Conservation (phyloP, 2,113 vertebrate genomes). For the Eublepharis macularius region DNA sequence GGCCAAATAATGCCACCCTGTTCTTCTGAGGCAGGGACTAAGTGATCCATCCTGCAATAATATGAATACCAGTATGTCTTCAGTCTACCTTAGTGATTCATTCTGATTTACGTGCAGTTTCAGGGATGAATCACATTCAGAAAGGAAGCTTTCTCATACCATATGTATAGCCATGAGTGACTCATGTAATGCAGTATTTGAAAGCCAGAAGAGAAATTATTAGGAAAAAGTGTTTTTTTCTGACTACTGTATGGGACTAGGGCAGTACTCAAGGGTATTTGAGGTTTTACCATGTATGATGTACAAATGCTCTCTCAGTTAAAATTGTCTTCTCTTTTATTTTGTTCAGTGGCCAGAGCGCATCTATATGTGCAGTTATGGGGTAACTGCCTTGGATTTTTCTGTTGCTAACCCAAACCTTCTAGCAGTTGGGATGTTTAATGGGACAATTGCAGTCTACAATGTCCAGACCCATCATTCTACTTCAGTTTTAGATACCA, state of each 20-base stretch:
- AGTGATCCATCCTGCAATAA: no score
- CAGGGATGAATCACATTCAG: no score
- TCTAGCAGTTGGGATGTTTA: conserved; percentile 83
- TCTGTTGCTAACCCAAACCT: conserved; percentile 75
- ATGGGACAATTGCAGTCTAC: conserved; percentile 79
- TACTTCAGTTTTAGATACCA: conserved; percentile 70
- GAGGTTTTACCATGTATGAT: neutral
- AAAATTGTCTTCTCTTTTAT: neutral
- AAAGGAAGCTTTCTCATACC: neutral
- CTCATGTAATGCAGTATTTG: neutral
- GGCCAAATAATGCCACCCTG: no score
- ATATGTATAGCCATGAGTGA: neutral
- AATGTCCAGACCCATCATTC: conserved; percentile 61
- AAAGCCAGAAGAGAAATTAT: neutral
- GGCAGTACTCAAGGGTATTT: neutral
- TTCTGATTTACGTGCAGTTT: no score
- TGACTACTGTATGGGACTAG: neutral
- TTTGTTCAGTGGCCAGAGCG: conserved; percentile 87
- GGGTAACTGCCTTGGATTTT: conserved; percentile 88
- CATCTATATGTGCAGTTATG: conserved; percentile 74
- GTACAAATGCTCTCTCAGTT: neutral
- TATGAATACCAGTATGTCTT: no score
- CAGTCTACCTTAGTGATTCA: no score
- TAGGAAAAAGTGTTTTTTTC: neutral
- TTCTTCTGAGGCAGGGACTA: no score